Evolutionary conservation across 2,797 vertebrate species (phyloP).

Genomic region (Euthynnus affinis): DNA sequence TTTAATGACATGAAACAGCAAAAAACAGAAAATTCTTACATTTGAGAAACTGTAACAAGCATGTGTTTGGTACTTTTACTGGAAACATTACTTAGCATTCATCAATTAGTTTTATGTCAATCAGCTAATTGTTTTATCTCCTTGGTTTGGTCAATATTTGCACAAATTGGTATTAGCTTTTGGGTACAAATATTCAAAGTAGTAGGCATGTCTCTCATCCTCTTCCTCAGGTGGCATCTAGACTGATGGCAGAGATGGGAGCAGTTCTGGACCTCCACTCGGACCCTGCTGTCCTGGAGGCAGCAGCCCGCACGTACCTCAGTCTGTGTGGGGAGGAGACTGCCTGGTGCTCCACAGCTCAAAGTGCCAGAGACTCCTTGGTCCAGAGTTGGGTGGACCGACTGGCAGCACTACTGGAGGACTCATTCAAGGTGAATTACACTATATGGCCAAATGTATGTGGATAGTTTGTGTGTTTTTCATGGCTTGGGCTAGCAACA

Average conservation of each 20-base stretch:
- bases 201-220: not conserved
- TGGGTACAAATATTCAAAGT: not conserved
- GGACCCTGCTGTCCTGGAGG: conserved; percentile 85
- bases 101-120: too few relatives aligned
- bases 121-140: not conserved
- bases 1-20: too few relatives aligned
- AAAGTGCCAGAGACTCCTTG: conserved; percentile 82
- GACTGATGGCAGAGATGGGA: conserved; percentile 85
- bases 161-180: not conserved
- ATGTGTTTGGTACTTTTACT: too few relatives aligned
- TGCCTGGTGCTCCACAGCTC: conserved; percentile 74
- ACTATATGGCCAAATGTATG: not conserved
- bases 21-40: too few relatives aligned
- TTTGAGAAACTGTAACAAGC: too few relatives aligned
- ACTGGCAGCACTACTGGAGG: conserved; percentile 82
- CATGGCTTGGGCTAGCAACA: too few relatives aligned
- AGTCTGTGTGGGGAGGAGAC: conserved; percentile 83
- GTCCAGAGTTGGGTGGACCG: conserved; percentile 85
- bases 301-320: conserved; percentile 87
- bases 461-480: not conserved
- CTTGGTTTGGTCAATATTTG: not conserved
- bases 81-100: too few relatives aligned
- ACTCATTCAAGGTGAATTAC: conserved; percentile 69
- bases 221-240: conserved; percentile 82
- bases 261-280: conserved; percentile 83